These are phyloP conservation scores for Lagodon rhomboides DNA, from an alignment of 2,797 vertebrate species.

Conservation along the genomic window DNA sequence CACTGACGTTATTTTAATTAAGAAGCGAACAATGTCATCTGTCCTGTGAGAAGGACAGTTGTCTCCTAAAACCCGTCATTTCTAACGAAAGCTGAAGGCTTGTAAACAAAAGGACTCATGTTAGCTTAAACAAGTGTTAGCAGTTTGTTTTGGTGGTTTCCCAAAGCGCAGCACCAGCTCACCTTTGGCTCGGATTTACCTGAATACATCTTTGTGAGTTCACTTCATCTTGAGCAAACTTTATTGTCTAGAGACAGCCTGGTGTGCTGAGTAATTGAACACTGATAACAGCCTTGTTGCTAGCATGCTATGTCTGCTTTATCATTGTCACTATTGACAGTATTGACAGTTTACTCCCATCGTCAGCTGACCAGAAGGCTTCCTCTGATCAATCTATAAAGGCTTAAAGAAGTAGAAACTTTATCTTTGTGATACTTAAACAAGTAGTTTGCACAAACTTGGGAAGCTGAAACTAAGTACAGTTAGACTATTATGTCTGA, in stretches of 20 bases:
- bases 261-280: conserved; percentile 11
- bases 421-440: not conserved
- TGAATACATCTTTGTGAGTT: not conserved
- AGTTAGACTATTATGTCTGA: no score
- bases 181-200: not conserved
- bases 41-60: no score
- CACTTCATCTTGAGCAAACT: not conserved
- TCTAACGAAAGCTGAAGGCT: no score
- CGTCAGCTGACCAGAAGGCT: not conserved
- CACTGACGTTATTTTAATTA: rapidly evolving
- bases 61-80: rapidly evolving
- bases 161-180: not conserved
- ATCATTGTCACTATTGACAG: not conserved
- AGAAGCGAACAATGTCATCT: rapidly evolving
- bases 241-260: not conserved
- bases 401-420: not conserved
- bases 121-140: not conserved
- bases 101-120: conserved; percentile 1
- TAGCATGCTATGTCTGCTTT: not conserved
- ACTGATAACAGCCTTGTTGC: not conserved
- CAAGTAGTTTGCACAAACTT: no score
- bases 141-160: not conserved
- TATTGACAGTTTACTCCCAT: not conserved
- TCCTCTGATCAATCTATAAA: not conserved
- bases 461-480: not conserved